A percentile compares a stretch with the other conserved stretches of the same genome.
Conservation (phyloP, 2,888 invertebrate species). For the Drosophila recens region DNA sequence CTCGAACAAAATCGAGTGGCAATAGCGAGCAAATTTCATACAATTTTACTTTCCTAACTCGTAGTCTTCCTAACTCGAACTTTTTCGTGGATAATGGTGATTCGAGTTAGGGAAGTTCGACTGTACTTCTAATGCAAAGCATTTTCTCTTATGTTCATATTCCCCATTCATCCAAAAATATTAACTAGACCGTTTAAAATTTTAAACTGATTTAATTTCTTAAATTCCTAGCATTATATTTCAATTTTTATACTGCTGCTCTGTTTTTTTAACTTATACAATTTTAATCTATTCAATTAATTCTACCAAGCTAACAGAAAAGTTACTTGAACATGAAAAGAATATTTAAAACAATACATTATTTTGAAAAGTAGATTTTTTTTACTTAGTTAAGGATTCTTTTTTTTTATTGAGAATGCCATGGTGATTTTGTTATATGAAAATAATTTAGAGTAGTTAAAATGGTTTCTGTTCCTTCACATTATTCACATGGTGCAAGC, state of each 20-base stretch:
- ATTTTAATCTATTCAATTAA: background rate
- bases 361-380: background rate
- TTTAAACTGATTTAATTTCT: slow-evolving; percentile 3
- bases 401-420: slow-evolving; percentile 53
- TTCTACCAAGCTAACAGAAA: background rate
- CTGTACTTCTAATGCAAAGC: too few species aligned
- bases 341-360: background rate
- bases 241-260: background rate
- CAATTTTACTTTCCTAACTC: too few species aligned
- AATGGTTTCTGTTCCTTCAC: background rate
- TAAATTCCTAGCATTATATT: background rate
- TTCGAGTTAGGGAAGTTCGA: too few species aligned
- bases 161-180: background rate
- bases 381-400: slow-evolving; percentile 12
- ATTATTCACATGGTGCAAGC: slow-evolving; percentile 54
- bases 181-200: background rate
- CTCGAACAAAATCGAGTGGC: too few species aligned
- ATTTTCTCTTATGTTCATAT: background rate
- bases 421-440: slow-evolving; percentile 51
- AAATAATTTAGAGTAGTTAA: slow-evolving; percentile 64
- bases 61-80: too few species aligned
- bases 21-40: too few species aligned
- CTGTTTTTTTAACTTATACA: background rate
- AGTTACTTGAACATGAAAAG: background rate
- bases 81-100: too few species aligned